Base-by-base conservation (phyloP, 2,797 vertebrate genomes). In the Coccyzus lansbergi region DNA sequence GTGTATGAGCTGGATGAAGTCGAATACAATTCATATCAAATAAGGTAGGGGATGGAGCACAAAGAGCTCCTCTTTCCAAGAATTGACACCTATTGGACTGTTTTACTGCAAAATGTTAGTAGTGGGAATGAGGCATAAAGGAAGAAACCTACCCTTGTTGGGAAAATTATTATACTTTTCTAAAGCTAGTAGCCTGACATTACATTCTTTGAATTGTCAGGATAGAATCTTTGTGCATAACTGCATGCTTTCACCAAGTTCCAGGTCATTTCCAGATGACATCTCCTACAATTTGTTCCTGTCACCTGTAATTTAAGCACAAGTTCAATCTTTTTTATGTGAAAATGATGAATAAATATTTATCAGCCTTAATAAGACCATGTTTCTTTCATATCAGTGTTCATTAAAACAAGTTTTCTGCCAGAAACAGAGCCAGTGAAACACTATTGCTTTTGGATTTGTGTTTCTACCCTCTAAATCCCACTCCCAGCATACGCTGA, bases 11-110 rank as follows among this genome's bases (percentile, higher is more conserved):
- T 94, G 56, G 52, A 53, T 80, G 64, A 28, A 79, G 67, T 56
- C 64, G 77, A 83, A 82, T 80, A 60, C 80, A 88, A 60, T 58
- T 84, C 74, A 64, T 77, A 91, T 53, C 60, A 84, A 93, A 91
- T 79, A 82, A 95, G 49, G 26, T 72, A 49, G 15, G n/a, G 36
- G 44, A 78, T 0, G 0, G 24, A 70, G 63, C 29, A 70, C 48
- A 77, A 44, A 83, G 15, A 42, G 48, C 25, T 75, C 68, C 36
- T 18, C 11, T 90, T 91, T 86, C 52, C 40, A 77, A 91, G 59
- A 83, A 59, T 53, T 88, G 44, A 86, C 83, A 90, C 63, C 56
- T 88, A 29, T 74, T 13, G 4, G 13, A 63, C 38, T 60, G 38
- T 44, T 91, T 83, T 82, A n/a, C 77, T 91, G 36, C 55, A 87